Percentiles rank a stretch among this genome's conserved stretches.
Conservation (phyloP, 2,888 invertebrate species). For the Piscicola geometra region DNA sequence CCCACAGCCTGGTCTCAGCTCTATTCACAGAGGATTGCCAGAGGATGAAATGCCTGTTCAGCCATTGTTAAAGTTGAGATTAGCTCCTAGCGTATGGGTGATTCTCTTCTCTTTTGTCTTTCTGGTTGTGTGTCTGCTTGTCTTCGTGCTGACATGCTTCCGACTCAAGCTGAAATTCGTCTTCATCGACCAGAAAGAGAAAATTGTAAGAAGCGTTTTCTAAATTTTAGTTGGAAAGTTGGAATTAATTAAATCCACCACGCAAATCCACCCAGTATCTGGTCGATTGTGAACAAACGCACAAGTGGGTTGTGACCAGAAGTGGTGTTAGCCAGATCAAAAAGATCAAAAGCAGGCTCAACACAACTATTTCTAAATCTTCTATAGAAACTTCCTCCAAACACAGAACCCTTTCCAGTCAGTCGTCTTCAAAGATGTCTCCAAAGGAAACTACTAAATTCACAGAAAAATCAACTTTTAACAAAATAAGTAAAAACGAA, state of each 20-base stretch:
- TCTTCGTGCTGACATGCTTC: not conserved
- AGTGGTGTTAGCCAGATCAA: not conserved
- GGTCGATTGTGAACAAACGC: constrained; percentile 19
- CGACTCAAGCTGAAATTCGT: not conserved
- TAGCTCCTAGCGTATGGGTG: constrained; percentile 6
- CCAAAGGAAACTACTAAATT: not conserved
- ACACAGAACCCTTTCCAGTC: not conserved
- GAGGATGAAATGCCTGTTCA: constrained; percentile 9
- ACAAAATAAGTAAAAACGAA: no score
- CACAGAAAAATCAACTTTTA: no score
- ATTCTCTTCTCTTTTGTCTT: constrained; percentile 15
- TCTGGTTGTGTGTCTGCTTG: constrained; percentile 5
- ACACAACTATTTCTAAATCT: not conserved
- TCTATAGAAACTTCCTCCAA: not conserved
- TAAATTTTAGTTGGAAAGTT: not conserved
- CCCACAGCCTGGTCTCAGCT: no score
- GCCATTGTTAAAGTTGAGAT: not conserved
- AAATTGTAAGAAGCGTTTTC: constrained; percentile 23
- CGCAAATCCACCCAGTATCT: constrained; percentile 15
- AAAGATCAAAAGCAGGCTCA: not conserved
- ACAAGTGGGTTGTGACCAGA: not conserved
- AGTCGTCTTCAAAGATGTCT: not conserved
- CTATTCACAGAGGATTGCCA: constrained; percentile 21
- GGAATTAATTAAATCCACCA: not conserved
- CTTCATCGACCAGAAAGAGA: constrained; percentile 21